Conservation (phyloP, 2,113 vertebrate genomes). For the Meles meles region DNA sequence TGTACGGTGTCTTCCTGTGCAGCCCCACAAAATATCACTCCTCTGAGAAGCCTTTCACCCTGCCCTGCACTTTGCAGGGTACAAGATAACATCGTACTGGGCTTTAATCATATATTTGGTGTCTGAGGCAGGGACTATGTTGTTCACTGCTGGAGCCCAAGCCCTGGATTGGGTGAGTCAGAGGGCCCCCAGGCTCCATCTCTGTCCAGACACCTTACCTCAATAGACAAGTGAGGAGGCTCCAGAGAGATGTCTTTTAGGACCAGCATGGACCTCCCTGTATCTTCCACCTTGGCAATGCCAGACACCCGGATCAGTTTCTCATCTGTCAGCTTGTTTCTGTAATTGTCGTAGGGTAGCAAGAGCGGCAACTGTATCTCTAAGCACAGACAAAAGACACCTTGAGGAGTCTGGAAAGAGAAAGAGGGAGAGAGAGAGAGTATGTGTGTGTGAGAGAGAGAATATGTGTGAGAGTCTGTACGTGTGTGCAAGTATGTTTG, state of each 20-base stretch:
- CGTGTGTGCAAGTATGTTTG: not conserved
- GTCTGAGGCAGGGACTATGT: not conserved
- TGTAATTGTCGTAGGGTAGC: constrained; percentile 80
- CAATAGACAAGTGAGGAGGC: constrained; percentile 75
- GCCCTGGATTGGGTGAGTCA: not conserved
- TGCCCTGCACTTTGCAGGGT: not conserved
- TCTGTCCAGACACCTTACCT: constrained; percentile 69
- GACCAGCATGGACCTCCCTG: constrained; percentile 65
- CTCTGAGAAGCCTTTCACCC: not conserved
- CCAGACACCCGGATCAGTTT: constrained; percentile 81
- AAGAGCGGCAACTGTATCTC: constrained; percentile 76
- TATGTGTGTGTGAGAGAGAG: not conserved
- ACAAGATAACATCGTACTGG: not conserved
- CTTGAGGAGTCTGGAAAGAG: constrained; percentile 22
- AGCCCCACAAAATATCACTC: not conserved
- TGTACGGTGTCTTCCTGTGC: not conserved
- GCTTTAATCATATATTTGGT: not conserved
- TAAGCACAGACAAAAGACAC: constrained; percentile 59
- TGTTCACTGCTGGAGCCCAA: not conserved
- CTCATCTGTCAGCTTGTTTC: constrained; percentile 69
- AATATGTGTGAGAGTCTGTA: not conserved
- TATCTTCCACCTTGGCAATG: constrained; percentile 65
- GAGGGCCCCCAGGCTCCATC: not conserved
- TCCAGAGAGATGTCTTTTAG: constrained; percentile 77
- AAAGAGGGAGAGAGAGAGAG: not conserved